Evolutionary conservation across 2,113 vertebrate species (phyloP).

Genomic region (Telmatochromis brachygnathus): DNA sequence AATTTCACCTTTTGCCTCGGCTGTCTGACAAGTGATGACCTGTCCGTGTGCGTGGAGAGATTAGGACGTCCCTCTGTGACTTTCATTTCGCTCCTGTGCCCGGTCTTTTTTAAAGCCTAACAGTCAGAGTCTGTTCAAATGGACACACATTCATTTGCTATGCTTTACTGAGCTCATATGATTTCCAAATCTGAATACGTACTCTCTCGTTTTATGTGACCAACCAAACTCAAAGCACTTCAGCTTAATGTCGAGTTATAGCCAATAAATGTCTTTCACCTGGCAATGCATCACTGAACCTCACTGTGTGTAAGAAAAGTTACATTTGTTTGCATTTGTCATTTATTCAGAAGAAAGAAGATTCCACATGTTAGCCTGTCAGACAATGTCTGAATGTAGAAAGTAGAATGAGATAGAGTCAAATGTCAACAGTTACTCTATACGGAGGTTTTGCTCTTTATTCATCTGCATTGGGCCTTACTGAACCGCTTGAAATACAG

Average conservation of each 20-base stretch:
- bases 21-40: conserved; percentile 3
- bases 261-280: neutral
- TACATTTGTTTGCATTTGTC: neutral
- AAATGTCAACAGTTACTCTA: neutral
- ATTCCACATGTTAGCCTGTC: neutral
- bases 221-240: neutral
- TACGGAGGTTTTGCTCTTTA: neutral
- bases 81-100: neutral
- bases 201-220: neutral
- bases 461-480: neutral
- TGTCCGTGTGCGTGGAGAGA: conserved; percentile 12
- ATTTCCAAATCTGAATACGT: neutral
- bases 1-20: conserved; percentile 27
- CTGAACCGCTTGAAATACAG: neutral
- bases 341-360: neutral
- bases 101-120: neutral
- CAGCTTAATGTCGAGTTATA: neutral
- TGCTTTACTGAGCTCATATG: neutral
- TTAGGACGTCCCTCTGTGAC: conserved; percentile 1
- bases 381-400: neutral
- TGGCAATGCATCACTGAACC: neutral
- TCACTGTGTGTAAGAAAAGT: neutral
- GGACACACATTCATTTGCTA: neutral
- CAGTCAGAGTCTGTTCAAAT: neutral
- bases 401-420: neutral